Evolutionary conservation across 2,888 invertebrate species (phyloP).

Genomic region (Drosophila seclusa): DNA sequence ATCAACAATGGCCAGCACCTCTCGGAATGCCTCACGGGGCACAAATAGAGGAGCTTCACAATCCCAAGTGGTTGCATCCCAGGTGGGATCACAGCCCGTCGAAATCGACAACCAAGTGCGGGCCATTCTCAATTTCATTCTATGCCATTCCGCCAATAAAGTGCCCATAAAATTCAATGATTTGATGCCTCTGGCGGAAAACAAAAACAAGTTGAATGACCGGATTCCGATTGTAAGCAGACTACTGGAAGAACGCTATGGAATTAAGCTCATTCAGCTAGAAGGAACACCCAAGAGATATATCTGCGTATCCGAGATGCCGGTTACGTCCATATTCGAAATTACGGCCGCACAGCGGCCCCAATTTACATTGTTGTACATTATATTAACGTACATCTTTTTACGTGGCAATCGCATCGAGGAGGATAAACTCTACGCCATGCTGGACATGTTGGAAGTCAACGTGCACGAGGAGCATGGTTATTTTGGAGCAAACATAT

Average conservation of each 20-base stretch:
- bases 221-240: slow-evolving; percentile 39
- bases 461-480: slow-evolving; percentile 58
- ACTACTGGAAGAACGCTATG: slow-evolving; percentile 43
- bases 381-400: slow-evolving; percentile 66
- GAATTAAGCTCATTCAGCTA: slow-evolving; percentile 39
- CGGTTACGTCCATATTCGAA: slow-evolving; percentile 49
- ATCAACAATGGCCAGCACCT: slow-evolving; percentile 61
- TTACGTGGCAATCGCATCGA: slow-evolving; percentile 57
- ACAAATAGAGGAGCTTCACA: slow-evolving; percentile 21
- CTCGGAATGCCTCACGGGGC: slow-evolving; percentile 26
- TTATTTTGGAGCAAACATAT: slow-evolving; percentile 58
- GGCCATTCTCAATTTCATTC: slow-evolving; percentile 53
- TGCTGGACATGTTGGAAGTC: slow-evolving; percentile 43
- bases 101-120: slow-evolving; percentile 39
- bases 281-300: slow-evolving; percentile 48
- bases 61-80: slow-evolving; percentile 3
- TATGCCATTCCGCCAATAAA: slow-evolving; percentile 55
- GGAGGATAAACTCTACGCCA: slow-evolving; percentile 50
- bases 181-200: slow-evolving; percentile 23
- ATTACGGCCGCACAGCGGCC: slow-evolving; percentile 52
- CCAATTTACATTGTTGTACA: slow-evolving; percentile 48
- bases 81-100: background rate
- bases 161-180: slow-evolving; percentile 58
- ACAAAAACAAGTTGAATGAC: slow-evolving; percentile 18
- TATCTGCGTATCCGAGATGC: slow-evolving; percentile 53